Evolutionary conservation across 2,113 vertebrate genomes (phyloP), one percentile per base, ranked within the genome.

Genomic region (Crocuta crocuta): DNA sequence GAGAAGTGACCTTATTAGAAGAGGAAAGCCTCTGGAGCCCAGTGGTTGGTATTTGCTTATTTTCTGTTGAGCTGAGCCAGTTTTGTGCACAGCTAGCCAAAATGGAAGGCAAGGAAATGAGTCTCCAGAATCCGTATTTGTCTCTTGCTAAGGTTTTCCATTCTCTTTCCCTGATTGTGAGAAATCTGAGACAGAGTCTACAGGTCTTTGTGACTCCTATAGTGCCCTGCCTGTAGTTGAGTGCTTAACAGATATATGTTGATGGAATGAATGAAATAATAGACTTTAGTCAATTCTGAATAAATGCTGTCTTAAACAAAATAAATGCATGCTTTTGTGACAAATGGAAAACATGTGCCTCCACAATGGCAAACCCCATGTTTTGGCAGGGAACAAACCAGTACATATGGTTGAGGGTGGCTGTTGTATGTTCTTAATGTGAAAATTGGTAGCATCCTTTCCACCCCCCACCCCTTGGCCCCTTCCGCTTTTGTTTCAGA

Each of bases 401-500:
- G 26, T 63, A 8, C 71, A 68, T 94, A 73, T 95, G 86, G 92
- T 24, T 73, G 95, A 90, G 70, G 89, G 79, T 55, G 68, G 70
- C 63, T 96, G 85, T 66, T 89, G 24, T 70, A 74, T 94, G 79
- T 79, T 92, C 79, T 89, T 81, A 68, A 45, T 91, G 80, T 92
- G 65, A 68, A 58, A 48, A 89, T 70, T 28, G 16, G 87, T 73
- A 71, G 61, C 86, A 58, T 70, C 68, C 45, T 82, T 74, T 55
- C 79, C 31, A 33, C 31, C 63, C 31, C 39, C 16, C 28, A 48
- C 39, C 39, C 39, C 39, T 39, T 39, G 39, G 48, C 53, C 92
- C 92, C 96, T 95, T 87, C 79, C 58, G 61, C 53, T 96, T 95
- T 93, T 96, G 86, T 95, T 96, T 96, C 43, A 58, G 79, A 96